Base-by-base conservation (phyloP, 2,888 invertebrate genomes). In the Chloroclysta siterata region DNA sequence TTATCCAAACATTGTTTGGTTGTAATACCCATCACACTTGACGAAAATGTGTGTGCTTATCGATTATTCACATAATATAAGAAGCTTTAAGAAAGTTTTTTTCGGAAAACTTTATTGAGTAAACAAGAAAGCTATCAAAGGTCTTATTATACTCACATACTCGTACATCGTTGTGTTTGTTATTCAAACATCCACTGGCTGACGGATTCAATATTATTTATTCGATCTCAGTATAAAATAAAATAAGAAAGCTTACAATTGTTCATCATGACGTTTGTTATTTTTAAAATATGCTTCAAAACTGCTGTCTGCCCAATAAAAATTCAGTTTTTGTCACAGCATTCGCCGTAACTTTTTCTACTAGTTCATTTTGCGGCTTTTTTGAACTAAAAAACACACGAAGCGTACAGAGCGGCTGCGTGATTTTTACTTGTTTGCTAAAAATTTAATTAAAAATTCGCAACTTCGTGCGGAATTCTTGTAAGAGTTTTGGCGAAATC, bases 401-500 rank as follows among this genome's bases (percentile, higher is more conserved):
- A 22, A 41, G 53, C 15, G 13, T 39, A 11, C 36, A 33, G 4
- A 39, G 41, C 39, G 56, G 60, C 66, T 62, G 57, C 52, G 50
- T 59, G 56, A 63, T 61, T 57, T 59, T 53, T 42, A 61, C 54
- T 70, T 70, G 64, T 70, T 66, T 67, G 66, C 65, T 66, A 65
- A 64, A 70, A 69, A 72, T 70, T 70, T 72, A 68, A 70, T 72
- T 69, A 64, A 66, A 72, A 68, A 58, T 62, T 69, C 50, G 17
- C 36, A 64, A 63, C 47, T 65, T 51, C 58, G 47, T 51, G 41
- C 17, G 61, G 66, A 66, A 68, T 69, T 68, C 60, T 66, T 66
- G 22, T 57, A 51, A 51, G 48, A 66, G 60, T 53, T 60, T 60
- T 44, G 50, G 50, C 52, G 61, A 68, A 70, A 64, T 59, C 65